Percentiles rank a stretch among this genome's conserved stretches.
These are phyloP conservation scores for Pteromalus puparum DNA, from an alignment of 1,140 invertebrate genomes.

Conservation along the genomic window DNA sequence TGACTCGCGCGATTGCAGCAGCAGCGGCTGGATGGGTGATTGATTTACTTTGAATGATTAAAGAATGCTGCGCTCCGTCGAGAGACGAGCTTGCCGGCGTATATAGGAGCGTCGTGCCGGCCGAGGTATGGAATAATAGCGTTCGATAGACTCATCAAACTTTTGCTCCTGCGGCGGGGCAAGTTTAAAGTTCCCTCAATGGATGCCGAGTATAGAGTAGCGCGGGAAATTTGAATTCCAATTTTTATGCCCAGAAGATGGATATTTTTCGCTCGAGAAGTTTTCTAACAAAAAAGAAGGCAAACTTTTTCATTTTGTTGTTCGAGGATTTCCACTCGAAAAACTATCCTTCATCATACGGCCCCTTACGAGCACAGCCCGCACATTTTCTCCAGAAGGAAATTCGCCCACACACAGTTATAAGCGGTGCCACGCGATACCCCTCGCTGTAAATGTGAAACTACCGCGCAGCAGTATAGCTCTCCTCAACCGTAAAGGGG, in stretches of 20 bases:
- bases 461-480: neutral
- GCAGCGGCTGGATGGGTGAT: conserved; percentile 68
- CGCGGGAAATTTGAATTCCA: conserved; percentile 36
- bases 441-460: neutral
- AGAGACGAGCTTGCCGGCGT: too few species aligned
- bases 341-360: neutral
- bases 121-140: conserved; percentile 66
- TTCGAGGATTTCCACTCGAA: too few species aligned
- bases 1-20: conserved; percentile 69
- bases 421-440: neutral
- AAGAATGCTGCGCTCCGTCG: conserved; percentile 65
- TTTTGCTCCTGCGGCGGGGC: conserved; percentile 59
- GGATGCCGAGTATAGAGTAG: conserved; percentile 52
- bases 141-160: conserved; percentile 75
- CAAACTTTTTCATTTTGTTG: too few species aligned
- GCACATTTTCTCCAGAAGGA: neutral
- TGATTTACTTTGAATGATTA: conserved; percentile 76
- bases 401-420: neutral
- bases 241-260: conserved; percentile 40
- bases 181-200: conserved; percentile 60
- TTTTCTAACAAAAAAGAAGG: too few species aligned
- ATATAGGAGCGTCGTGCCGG: conserved; percentile 31
- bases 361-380: neutral
- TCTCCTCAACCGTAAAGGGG: conserved; percentile 10
- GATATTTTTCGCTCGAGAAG: neutral